phyloP scores from a whole-genome alignment of 1,140 invertebrate genomes.

The Meteorus sp. region DNA sequence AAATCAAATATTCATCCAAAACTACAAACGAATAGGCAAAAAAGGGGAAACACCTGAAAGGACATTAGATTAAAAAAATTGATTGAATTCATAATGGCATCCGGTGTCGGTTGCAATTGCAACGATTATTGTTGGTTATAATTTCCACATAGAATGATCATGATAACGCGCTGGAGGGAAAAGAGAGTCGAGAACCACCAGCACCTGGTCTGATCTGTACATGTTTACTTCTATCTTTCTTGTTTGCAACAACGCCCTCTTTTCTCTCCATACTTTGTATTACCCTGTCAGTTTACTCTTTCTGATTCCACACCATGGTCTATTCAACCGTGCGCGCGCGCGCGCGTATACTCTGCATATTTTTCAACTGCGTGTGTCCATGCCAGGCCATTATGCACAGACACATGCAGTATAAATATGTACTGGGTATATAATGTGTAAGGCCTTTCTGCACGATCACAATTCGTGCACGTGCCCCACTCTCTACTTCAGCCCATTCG shows the following conservation, averaged over 20 bases:
- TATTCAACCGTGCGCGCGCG: conserved; percentile 10
- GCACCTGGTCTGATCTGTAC: conserved; percentile 7
- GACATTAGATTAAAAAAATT: too few relatives aligned
- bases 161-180: background rate
- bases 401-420: background rate
- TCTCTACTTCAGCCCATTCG: background rate
- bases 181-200: background rate
- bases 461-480: conserved; percentile 10
- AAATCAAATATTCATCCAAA: too few relatives aligned
- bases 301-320: background rate
- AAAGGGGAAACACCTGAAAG: too few relatives aligned
- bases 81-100: too few relatives aligned
- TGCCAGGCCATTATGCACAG: background rate
- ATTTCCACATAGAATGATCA: conserved; percentile 1
- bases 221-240: too few relatives aligned
- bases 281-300: background rate
- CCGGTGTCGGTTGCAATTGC: background rate
- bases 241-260: background rate
- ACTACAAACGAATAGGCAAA: too few relatives aligned
- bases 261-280: background rate
- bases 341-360: conserved; percentile 9
- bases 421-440: background rate
- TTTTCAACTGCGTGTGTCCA: background rate
- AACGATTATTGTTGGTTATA: background rate
- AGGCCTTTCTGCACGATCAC: background rate